These are phyloP conservation scores for Metridium senile DNA, from an alignment of 92 coral and sea anemone genomes.

Conservation along the genomic window DNA sequence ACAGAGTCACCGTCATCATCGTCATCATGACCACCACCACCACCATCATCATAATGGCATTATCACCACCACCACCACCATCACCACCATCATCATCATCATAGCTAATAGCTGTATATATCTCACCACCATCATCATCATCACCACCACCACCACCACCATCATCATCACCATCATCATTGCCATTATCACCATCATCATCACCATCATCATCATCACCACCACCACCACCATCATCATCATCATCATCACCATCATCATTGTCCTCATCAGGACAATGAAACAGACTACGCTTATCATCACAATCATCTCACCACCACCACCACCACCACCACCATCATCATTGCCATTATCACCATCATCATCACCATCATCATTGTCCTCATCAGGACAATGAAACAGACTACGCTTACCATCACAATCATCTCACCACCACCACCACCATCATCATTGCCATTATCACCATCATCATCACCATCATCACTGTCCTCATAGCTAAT, in stretches of 20 bases:
- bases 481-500: too few species aligned
- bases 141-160: constrained; percentile 12
- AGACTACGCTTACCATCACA: too few species aligned
- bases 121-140: constrained; percentile 11
- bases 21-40: background rate
- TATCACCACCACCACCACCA: constrained; percentile 16
- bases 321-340: too few species aligned
- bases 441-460: too few species aligned
- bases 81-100: constrained; percentile 23
- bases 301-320: too few species aligned
- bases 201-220: constrained; percentile 16
- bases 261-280: constrained; percentile 48
- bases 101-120: too few species aligned
- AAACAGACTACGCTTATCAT: too few species aligned
- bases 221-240: constrained; percentile 18
- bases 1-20: background rate
- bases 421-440: too few species aligned
- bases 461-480: too few species aligned
- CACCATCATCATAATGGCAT: background rate
- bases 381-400: too few species aligned
- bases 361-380: too few species aligned
- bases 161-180: constrained; percentile 24
- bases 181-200: constrained; percentile 11
- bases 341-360: too few species aligned
- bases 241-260: constrained; percentile 23